Base-by-base conservation (phyloP, 1,140 invertebrate genomes). In the Acromyrmex heyeri region DNA sequence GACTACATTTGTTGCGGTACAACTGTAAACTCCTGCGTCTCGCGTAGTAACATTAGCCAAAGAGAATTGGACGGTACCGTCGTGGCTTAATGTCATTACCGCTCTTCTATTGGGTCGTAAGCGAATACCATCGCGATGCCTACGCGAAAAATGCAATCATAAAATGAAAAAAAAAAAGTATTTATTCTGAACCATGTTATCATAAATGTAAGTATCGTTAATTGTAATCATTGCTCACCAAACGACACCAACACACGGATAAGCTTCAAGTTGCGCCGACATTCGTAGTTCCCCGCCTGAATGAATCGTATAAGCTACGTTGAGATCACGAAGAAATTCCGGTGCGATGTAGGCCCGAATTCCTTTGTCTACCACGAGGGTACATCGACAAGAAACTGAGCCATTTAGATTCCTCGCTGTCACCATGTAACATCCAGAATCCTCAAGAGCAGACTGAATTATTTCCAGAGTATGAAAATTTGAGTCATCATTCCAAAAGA, bases 21-120 rank as follows among this genome's bases (percentile, higher is more conserved):
- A 99, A 0, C 96, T 97, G 94, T 99, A 99, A n/a, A 97, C 95
- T 16, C 98, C 99, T 3, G 97, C 97, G 94, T 99, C 99, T 30
- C 96, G 94, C 1, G 91, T 65, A 0, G 96, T 97, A 0, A 97
- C 96, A 27, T 96, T 95, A 7, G 96, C 96, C 70, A 99, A 95
- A 3, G 97, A 96, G 6, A 99, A 95, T 91, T 98, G 97, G 4
- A 98, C 96, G 27, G 96, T 96, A 0, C 98, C 98, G 88, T 99
- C 98, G 59, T 97, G 96, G 87, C 97, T 97, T 55, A 98, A 94
- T 0, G 97, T 97, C 96, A 98, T 97, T 30, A 97, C 95, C 24
- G 97, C 96, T 61, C 96, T 96, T 70, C 98, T 96, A 85, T 97
- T 97, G 0, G 97, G 97, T 44, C 97, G 95, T 12, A 99, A 95